A percentile compares a stretch with the other conserved stretches of the same genome.
These are phyloP conservation scores for Apodemus sylvaticus DNA, from an alignment of 2,113 vertebrate genomes.

Conservation along the genomic window DNA sequence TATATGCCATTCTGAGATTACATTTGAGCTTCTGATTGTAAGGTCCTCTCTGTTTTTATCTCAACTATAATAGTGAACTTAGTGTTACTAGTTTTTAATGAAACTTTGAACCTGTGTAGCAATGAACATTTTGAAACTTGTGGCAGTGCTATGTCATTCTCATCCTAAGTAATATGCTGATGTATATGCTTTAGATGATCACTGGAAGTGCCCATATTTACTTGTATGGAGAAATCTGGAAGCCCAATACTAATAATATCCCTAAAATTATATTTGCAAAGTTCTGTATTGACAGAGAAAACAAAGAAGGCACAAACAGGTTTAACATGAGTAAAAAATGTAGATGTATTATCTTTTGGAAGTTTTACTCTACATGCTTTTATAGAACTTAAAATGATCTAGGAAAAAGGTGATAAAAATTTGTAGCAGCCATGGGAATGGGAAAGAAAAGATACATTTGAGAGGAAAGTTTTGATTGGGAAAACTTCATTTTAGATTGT, in stretches of 20 bases:
- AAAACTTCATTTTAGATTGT: conserved; percentile 26
- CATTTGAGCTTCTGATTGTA: not conserved
- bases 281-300: not conserved
- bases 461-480: not conserved
- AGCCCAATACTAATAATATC: not conserved
- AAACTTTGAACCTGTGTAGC: not conserved
- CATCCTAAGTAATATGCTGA: not conserved
- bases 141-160: not conserved
- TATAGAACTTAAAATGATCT: conserved; percentile 8
- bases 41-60: not conserved
- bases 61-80: not conserved
- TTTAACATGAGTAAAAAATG: not conserved
- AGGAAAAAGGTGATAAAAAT: conserved; percentile 39
- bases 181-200: not conserved
- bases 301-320: not conserved
- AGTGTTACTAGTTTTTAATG: not conserved
- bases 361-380: not conserved
- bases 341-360: not conserved
- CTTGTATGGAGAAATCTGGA: not conserved
- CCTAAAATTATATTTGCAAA: not conserved
- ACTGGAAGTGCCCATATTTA: not conserved
- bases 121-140: not conserved
- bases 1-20: not conserved
- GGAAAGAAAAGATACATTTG: conserved; percentile 38
- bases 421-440: not conserved